A percentile compares a stretch with the other conserved stretches of the same genome.
These are phyloP conservation scores for Ellobius talpinus DNA, from an alignment of 2,113 vertebrate genomes.

Conservation along the genomic window DNA sequence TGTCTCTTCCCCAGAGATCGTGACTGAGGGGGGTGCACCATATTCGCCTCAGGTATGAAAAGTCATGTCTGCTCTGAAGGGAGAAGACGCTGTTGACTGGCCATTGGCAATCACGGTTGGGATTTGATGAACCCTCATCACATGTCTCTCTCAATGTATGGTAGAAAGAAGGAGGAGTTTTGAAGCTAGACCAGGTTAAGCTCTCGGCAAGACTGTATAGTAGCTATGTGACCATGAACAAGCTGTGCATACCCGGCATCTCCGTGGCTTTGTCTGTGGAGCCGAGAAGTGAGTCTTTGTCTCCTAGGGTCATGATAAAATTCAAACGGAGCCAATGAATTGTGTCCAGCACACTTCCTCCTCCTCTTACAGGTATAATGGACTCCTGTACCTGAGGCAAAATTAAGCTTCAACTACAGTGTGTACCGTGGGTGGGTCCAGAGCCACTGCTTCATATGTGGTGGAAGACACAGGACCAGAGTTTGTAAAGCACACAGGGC, in stretches of 20 bases:
- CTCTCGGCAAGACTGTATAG: background rate
- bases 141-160: background rate
- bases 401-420: background rate
- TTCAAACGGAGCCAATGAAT: background rate
- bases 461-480: background rate
- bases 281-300: background rate
- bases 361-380: background rate
- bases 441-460: too few relatives aligned
- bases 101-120: background rate
- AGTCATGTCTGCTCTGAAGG: background rate
- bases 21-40: accelerated
- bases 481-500: background rate
- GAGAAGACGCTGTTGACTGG: background rate
- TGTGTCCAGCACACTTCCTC: background rate
- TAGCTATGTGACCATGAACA: background rate
- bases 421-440: background rate
- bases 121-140: background rate
- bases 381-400: background rate
- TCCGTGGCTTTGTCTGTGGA: background rate
- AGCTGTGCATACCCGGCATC: background rate
- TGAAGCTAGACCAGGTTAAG: background rate
- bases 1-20: background rate
- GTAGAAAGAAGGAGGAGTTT: background rate
- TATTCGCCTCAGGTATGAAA: background rate
- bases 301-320: background rate